A percentile compares a stretch with the other conserved stretches of the same genome.
Evolutionary conservation across 2,797 vertebrate genomes (phyloP).

Genomic region (Lagorchestes hirsutus): DNA sequence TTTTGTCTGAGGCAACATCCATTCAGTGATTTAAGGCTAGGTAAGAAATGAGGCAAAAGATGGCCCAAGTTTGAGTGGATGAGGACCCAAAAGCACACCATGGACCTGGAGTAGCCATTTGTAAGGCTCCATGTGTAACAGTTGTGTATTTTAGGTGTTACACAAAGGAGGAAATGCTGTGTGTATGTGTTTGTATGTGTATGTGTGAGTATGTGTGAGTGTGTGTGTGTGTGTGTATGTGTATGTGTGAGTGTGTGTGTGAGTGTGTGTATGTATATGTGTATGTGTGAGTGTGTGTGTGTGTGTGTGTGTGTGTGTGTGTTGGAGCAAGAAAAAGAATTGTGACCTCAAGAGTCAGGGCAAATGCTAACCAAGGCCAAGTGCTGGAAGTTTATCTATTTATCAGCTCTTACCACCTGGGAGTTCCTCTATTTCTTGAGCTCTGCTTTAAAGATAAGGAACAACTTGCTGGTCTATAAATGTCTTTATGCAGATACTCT

Average conservation of each 20-base stretch:
- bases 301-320: not conserved
- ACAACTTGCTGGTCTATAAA: slow-evolving; percentile 8
- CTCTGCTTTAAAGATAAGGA: not conserved
- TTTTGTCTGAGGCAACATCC: no score
- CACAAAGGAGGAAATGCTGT: not conserved
- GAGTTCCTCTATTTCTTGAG: not conserved
- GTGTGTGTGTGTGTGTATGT: not conserved
- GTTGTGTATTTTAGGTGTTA: not conserved
- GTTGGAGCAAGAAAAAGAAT: not conserved
- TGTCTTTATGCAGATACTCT: not conserved
- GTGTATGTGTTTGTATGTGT: not conserved
- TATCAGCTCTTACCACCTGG: not conserved
- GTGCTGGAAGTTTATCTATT: not conserved
- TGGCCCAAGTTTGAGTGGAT: not conserved
- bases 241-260: not conserved
- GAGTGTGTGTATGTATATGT: no score
- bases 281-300: no score
- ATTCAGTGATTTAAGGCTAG: no score
- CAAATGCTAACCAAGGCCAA: not conserved
- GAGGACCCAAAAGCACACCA: not conserved
- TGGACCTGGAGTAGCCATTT: not conserved
- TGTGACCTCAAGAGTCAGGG: not conserved
- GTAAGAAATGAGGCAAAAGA: no score
- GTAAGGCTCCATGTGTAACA: not conserved
- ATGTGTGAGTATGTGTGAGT: not conserved